Percentiles rank a stretch among this genome's conserved stretches.
phyloP scores from a whole-genome alignment of 2,113 vertebrate genomes.

The Zeus faber region DNA sequence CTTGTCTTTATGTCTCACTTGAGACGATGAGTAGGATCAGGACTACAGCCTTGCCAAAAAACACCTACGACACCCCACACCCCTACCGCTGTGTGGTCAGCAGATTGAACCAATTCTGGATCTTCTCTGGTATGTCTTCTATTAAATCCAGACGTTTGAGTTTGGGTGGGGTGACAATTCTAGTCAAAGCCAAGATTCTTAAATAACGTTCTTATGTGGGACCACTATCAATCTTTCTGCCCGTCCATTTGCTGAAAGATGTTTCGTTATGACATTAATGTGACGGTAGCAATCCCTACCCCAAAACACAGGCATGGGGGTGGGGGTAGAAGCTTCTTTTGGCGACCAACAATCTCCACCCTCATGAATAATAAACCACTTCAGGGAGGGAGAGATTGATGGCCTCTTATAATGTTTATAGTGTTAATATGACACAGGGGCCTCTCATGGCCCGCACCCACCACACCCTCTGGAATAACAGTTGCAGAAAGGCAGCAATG shows the following conservation, averaged over 20 bases:
- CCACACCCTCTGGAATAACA: conserved; percentile 49
- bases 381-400: background rate
- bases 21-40: background rate
- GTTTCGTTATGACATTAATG: too few species aligned
- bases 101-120: conserved; percentile 16
- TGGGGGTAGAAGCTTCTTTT: too few species aligned
- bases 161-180: too few species aligned
- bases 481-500: conserved; percentile 24
- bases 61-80: conserved; percentile 2
- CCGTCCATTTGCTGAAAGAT: too few species aligned
- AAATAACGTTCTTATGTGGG: too few species aligned
- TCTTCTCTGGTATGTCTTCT: conserved; percentile 10
- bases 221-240: too few species aligned
- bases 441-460: conserved; percentile 23
- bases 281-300: too few species aligned
- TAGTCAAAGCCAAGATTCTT: too few species aligned
- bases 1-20: too few species aligned
- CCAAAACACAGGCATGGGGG: too few species aligned
- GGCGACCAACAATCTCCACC: background rate
- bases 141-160: too few species aligned
- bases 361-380: background rate
- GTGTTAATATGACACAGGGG: conserved; percentile 37
- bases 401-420: conserved; percentile 19
- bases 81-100: conserved; percentile 1
- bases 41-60: conserved; percentile 1